phyloP scores from a whole-genome alignment of 1,140 invertebrate species.

The Neodiprion pinetum region DNA sequence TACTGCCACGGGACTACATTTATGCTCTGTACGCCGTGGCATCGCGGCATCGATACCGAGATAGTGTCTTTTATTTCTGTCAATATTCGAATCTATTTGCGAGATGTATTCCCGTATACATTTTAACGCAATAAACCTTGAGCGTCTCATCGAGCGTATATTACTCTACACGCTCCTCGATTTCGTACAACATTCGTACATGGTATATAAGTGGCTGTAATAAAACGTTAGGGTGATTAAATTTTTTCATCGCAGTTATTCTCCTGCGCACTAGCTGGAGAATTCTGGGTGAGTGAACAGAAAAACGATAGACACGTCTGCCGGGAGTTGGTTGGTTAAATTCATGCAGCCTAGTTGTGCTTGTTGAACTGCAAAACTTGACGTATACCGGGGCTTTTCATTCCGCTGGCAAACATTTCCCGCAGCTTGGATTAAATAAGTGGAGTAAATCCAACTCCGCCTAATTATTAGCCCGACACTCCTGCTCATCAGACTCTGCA shows the following conservation, averaged over 20 bases:
- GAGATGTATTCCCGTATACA: neutral
- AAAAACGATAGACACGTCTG: neutral
- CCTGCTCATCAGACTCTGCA: neutral
- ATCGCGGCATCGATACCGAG: neutral
- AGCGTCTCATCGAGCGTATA: neutral
- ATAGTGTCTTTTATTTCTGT: neutral
- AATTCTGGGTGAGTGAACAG: neutral
- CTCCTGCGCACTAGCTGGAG: too few species aligned
- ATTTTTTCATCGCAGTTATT: too few species aligned
- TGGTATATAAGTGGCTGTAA: too few species aligned
- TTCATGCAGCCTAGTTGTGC: neutral
- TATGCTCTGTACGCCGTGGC: too few species aligned
- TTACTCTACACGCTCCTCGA: too few species aligned
- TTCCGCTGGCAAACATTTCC: neutral
- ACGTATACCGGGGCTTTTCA: neutral
- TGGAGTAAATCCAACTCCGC: neutral
- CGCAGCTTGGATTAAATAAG: neutral
- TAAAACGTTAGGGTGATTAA: too few species aligned
- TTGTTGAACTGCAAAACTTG: neutral
- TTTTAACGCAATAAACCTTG: neutral
- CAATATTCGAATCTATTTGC: neutral
- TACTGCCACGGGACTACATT: neutral
- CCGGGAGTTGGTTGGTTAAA: neutral
- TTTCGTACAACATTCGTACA: too few species aligned
- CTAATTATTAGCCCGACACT: conserved; percentile 1